phyloP scores from a whole-genome alignment of 2,113 vertebrate species.

The Notiomystis cincta region DNA sequence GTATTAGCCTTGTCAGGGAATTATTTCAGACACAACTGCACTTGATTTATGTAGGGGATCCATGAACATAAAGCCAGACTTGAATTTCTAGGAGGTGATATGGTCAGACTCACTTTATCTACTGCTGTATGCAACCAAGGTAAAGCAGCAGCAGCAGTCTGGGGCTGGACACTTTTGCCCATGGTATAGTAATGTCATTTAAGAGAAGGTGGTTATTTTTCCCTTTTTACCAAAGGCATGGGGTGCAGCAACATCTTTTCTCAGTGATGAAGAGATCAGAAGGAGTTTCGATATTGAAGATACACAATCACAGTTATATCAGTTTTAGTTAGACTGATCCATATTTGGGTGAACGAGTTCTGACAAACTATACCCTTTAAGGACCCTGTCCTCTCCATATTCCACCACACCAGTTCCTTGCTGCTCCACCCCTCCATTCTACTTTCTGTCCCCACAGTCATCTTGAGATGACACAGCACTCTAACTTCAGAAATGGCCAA shows the following conservation, averaged over 20 bases:
- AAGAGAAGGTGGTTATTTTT: neutral
- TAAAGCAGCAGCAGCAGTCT: neutral
- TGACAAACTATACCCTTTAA: neutral
- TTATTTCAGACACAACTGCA: neutral
- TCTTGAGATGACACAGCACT: neutral
- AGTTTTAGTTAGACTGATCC: neutral
- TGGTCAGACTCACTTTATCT: neutral
- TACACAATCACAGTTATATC: neutral
- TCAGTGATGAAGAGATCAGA: neutral
- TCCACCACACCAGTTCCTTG: neutral
- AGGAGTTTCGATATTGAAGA: neutral
- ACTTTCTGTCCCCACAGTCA: neutral
- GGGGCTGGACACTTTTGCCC: neutral
- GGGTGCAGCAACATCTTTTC: neutral
- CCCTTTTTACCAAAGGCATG: neutral
- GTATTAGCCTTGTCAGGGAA: conserved; percentile 63
- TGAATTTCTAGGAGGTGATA: neutral
- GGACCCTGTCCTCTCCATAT: neutral
- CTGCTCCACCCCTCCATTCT: neutral
- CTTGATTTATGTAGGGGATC: neutral
- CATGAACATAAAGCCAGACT: neutral
- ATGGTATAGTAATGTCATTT: neutral
- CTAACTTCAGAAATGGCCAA: neutral
- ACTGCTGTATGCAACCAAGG: neutral
- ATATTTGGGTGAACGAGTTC: neutral